A percentile compares a stretch with the other conserved stretches of the same genome.
phyloP scores from a whole-genome alignment of 2,888 invertebrate species.

The Drosophila dives region DNA sequence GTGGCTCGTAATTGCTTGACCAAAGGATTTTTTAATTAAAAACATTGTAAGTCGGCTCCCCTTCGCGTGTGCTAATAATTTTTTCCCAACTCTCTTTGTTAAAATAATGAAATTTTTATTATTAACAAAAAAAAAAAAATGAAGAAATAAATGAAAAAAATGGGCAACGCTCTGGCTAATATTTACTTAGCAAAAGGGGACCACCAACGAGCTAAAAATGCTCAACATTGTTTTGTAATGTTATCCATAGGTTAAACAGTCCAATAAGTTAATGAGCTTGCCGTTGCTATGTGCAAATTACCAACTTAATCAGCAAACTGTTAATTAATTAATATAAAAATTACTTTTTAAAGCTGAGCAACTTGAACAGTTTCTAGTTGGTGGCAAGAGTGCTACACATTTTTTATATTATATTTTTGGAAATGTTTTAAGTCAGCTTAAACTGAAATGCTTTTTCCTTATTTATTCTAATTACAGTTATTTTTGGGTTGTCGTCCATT shows the following conservation, averaged over 20 bases:
- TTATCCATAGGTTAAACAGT: slow-evolving; percentile 59
- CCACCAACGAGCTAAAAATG: slow-evolving; percentile 36
- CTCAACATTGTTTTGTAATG: slow-evolving; percentile 56
- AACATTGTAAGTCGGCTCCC: slow-evolving; percentile 63
- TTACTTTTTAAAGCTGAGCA: neutral
- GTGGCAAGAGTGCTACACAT: neutral
- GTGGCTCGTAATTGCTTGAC: slow-evolving; percentile 78
- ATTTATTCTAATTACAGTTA: neutral
- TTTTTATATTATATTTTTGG: neutral
- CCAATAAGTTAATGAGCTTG: slow-evolving; percentile 52
- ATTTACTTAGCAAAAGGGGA: slow-evolving; percentile 65
- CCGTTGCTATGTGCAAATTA: slow-evolving; percentile 19
- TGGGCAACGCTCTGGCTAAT: slow-evolving; percentile 54
- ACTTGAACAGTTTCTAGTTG: neutral
- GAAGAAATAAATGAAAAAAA: slow-evolving; percentile 25
- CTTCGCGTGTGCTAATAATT: slow-evolving; percentile 55
- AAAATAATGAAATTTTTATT: slow-evolving; percentile 78
- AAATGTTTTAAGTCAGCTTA: neutral
- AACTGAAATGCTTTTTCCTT: neutral
- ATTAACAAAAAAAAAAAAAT: slow-evolving; percentile 51
- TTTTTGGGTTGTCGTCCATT: slow-evolving; percentile 24
- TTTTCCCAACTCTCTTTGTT: slow-evolving; percentile 52
- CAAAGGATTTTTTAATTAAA: slow-evolving; percentile 81
- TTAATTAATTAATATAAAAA: neutral
- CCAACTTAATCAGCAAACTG: slow-evolving; percentile 63